Percentiles rank a stretch among this genome's conserved stretches.
phyloP scores from a whole-genome alignment of 2,113 vertebrate genomes.

The Haemorhous mexicanus region DNA sequence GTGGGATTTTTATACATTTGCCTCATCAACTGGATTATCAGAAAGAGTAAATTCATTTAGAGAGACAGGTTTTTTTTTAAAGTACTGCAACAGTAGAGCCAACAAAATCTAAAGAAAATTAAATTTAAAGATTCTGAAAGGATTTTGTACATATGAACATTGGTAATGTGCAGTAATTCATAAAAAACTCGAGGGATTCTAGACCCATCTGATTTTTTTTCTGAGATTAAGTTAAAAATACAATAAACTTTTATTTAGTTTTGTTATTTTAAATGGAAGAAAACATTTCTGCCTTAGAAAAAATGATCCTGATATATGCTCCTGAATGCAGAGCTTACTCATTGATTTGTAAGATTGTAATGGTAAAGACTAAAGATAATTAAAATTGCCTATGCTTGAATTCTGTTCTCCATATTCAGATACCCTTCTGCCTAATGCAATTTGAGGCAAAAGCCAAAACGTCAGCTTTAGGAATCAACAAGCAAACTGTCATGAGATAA shows the following conservation, averaged over 20 bases:
- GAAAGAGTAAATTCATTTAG: constrained; percentile 12
- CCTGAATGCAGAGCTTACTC: not conserved
- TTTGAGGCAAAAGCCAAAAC: not conserved
- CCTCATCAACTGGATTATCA: constrained; percentile 45
- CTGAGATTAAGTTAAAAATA: not conserved
- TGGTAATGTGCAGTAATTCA: not conserved
- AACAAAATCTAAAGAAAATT: not conserved
- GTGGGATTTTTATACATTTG: constrained; percentile 36
- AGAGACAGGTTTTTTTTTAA: not conserved
- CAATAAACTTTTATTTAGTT: not conserved
- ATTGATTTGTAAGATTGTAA: not conserved
- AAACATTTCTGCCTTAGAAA: not conserved
- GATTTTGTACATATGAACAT: not conserved
- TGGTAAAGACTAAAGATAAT: not conserved
- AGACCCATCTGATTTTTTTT: not conserved
- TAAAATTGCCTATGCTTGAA: not conserved
- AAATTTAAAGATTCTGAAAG: not conserved
- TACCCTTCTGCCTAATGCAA: not conserved
- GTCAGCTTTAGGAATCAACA: not conserved
- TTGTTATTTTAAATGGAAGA: not conserved
- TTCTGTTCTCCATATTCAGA: not conserved
- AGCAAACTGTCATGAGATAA: not conserved
- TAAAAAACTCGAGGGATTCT: not conserved
- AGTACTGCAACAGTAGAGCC: not conserved
- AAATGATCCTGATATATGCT: not conserved